Evolutionary conservation across 2,797 vertebrate genomes (phyloP), one percentile per base, ranked within the genome.

Genomic region (Manis pentadactyla): DNA sequence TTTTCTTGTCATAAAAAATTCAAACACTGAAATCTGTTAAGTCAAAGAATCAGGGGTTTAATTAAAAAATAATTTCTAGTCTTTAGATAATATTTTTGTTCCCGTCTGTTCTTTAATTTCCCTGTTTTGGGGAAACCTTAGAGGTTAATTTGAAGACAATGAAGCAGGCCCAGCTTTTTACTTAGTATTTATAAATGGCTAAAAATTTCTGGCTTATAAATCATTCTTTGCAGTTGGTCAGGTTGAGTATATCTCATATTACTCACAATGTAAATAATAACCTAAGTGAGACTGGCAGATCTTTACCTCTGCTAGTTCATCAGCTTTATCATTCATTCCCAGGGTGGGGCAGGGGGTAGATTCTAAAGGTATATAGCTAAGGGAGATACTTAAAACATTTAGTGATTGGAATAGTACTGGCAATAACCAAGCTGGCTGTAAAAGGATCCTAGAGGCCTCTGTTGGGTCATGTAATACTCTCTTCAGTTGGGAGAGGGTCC

Each of bases 1-100:
- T 64, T 91, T 87, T 87, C 57, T 88, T 92, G 37, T 51, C 31
- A 93, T 73, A 93, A 82, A 97, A 88, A 93, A 59, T 49, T 12
- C 53, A 90, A 85, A 95, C 8, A 29, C 85, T 55, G 59, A 95
- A 87, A 55, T 57, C 18, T 39, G 82, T 2, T 39, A 88, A 73
- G 9, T 89, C n/a, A 49, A 92, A 59, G 39, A 53, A 73, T 71
- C 13, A 31, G 7, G 69, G 49, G 23, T 42, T 93, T 81, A 74
- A 59, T 25, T 81, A 53, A 84, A 73, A 87, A 93, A 55, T 51
- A 75, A 78, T 59, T 92, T 86, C 71, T 51, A 78, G 5, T 78
- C 18, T 49, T 64, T 77, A 71, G 61, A 37, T 27, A 49, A 31
- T 63, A 68, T 63, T 90, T 95, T 75, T 21, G n/a, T 71, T 34